Conservation (phyloP, 2,888 invertebrate species). For the Meta bourneti region DNA sequence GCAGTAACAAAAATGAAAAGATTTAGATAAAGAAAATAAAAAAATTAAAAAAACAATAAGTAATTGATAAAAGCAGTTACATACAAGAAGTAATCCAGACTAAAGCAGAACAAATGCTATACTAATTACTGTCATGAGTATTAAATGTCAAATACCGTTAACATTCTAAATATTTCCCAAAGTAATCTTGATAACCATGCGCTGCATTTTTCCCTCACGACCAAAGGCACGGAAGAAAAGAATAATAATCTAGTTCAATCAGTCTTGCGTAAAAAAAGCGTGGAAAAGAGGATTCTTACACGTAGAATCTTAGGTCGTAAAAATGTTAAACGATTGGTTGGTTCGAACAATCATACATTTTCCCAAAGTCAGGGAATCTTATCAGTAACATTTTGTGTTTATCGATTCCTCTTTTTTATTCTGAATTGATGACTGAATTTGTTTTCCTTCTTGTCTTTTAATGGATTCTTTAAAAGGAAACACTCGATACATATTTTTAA, state of each 20-base stretch:
- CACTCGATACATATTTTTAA: too few species aligned
- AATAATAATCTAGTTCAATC: slow-evolving; percentile 11
- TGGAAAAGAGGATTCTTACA: slow-evolving; percentile 52
- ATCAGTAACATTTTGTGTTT: slow-evolving; percentile 23
- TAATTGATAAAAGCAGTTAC: too few species aligned
- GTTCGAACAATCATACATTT: slow-evolving; percentile 62
- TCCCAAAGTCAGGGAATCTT: slow-evolving; percentile 45
- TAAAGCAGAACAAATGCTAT: not conserved
- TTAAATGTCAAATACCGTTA: not conserved
- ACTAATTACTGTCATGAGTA: not conserved
- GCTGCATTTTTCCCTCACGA: not conserved
- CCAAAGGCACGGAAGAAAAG: not conserved
- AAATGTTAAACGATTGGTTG: slow-evolving; percentile 67
- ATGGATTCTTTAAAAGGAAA: too few species aligned
- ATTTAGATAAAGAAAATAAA: too few species aligned
- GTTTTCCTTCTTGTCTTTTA: too few species aligned
- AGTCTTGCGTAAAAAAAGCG: slow-evolving; percentile 29
- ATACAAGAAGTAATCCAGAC: too few species aligned
- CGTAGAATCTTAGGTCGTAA: slow-evolving; percentile 54
- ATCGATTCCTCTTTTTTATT: not conserved
- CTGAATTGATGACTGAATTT: not conserved
- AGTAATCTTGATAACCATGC: not conserved
- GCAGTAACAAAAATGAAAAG: too few species aligned
- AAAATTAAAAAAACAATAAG: too few species aligned
- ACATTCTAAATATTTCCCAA: not conserved